Conservation (phyloP, 2,888 invertebrate genomes). For the Gastracanthus pulcherrimus region DNA sequence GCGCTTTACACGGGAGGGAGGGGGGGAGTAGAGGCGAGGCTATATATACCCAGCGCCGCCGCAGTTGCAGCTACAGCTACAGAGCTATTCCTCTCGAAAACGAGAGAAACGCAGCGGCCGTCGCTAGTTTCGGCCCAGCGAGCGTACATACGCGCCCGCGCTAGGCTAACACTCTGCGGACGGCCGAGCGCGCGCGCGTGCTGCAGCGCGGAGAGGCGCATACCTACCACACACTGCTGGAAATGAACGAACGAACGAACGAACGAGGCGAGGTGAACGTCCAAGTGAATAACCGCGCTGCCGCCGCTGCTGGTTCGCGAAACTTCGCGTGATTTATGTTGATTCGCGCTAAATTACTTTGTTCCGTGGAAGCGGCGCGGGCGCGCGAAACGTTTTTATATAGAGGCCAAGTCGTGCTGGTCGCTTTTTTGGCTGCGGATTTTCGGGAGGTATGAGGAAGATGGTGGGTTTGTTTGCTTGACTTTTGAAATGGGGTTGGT, state of each 20-base stretch:
- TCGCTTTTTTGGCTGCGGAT: too few relatives aligned
- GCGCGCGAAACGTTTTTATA: constrained; percentile 62
- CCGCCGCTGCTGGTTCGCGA: constrained; percentile 14
- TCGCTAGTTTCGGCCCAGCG: constrained; percentile 22
- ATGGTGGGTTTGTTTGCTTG: too few relatives aligned
- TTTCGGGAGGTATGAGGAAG: too few relatives aligned
- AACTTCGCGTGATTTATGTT: constrained; percentile 68
- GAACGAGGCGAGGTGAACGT: constrained; percentile 41
- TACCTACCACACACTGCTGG: too few relatives aligned
- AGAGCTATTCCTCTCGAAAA: too few relatives aligned
- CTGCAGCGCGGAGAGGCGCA: too few relatives aligned
- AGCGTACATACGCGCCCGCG: not conserved
- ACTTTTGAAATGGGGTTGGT: too few relatives aligned
- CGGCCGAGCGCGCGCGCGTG: too few relatives aligned
- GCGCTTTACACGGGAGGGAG: constrained; percentile 45
- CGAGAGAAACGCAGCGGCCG: not conserved
- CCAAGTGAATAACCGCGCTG: constrained; percentile 47
- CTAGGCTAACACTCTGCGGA: constrained; percentile 35
- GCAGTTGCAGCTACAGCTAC: too few relatives aligned
- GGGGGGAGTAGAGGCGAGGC: too few relatives aligned
- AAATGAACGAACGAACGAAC: constrained; percentile 54
- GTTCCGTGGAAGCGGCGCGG: constrained; percentile 57
- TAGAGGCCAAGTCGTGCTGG: constrained; percentile 43
- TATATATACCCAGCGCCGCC: not conserved
- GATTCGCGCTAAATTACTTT: constrained; percentile 71